Conservation (phyloP, 2,113 vertebrate species). For the Apteryx owenii region DNA sequence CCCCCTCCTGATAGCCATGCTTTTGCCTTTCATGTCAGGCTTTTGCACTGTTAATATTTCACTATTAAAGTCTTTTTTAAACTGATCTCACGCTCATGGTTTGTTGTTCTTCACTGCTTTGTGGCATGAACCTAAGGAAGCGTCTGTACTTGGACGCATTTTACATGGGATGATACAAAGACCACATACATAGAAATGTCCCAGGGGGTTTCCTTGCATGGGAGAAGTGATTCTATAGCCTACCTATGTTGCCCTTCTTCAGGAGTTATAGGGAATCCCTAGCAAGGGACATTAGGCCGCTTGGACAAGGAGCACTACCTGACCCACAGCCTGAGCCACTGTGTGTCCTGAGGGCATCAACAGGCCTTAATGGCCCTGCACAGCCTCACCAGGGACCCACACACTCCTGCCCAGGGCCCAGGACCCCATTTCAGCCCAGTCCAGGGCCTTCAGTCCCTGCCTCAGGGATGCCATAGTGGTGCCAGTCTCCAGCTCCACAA, state of each 20-base stretch:
- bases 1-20: background rate
- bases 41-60: background rate
- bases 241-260: background rate
- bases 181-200: background rate
- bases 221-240: background rate
- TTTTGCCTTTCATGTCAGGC: background rate
- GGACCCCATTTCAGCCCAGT: background rate
- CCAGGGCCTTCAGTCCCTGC: background rate
- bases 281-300: background rate
- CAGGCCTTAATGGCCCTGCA: rapidly evolving
- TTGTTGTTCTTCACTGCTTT: background rate
- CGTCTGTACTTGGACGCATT: background rate
- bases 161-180: background rate
- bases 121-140: too few relatives aligned
- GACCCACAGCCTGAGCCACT: background rate
- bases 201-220: background rate
- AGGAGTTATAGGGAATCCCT: background rate
- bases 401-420: background rate
- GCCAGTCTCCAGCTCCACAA: background rate
- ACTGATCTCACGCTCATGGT: background rate
- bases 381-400: background rate
- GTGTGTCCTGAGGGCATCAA: background rate
- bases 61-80: background rate
- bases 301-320: background rate
- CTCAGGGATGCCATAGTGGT: background rate